phyloP scores from a whole-genome alignment of 2,888 invertebrate species.

The Synanthedon myopaeformis region DNA sequence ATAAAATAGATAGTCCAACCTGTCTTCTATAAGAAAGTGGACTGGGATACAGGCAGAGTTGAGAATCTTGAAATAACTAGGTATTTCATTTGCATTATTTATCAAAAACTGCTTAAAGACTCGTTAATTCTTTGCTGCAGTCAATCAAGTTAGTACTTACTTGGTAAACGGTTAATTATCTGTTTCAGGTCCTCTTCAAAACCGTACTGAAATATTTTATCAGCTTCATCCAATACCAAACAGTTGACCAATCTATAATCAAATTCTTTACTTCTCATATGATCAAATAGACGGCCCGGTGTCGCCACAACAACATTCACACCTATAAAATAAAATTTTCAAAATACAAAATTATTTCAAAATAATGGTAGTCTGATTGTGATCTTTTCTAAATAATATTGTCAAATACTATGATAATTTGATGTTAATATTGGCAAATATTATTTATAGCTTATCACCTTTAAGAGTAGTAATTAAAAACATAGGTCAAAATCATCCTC shows the following conservation, averaged over 20 bases:
- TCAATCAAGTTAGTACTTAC: constrained; percentile 57
- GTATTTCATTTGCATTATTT: too few relatives aligned
- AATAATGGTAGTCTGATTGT: neutral
- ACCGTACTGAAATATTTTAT: constrained; percentile 95
- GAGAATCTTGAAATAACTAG: too few relatives aligned
- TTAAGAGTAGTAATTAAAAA: too few relatives aligned
- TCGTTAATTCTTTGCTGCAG: neutral
- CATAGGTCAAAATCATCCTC: too few relatives aligned
- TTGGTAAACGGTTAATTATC: constrained; percentile 90
- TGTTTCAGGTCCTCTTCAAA: constrained; percentile 97
- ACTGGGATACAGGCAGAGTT: too few relatives aligned
- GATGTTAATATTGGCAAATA: too few relatives aligned
- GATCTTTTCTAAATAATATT: too few relatives aligned
- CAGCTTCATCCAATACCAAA: constrained; percentile 95
- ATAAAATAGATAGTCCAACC: too few relatives aligned
- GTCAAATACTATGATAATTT: too few relatives aligned
- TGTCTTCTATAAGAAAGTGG: too few relatives aligned
- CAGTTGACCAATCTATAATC: constrained; percentile 90
- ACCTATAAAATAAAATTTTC: constrained; percentile 48
- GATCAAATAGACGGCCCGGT: constrained; percentile 94
- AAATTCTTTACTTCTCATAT: constrained; percentile 92
- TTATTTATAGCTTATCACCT: too few relatives aligned
- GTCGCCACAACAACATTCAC: constrained; percentile 94
- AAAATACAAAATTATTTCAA: neutral
- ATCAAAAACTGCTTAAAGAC: too few relatives aligned